These are phyloP conservation scores for Chaetophractus vellerosus DNA, from an alignment of 2,797 vertebrate genomes.

Conservation along the genomic window DNA sequence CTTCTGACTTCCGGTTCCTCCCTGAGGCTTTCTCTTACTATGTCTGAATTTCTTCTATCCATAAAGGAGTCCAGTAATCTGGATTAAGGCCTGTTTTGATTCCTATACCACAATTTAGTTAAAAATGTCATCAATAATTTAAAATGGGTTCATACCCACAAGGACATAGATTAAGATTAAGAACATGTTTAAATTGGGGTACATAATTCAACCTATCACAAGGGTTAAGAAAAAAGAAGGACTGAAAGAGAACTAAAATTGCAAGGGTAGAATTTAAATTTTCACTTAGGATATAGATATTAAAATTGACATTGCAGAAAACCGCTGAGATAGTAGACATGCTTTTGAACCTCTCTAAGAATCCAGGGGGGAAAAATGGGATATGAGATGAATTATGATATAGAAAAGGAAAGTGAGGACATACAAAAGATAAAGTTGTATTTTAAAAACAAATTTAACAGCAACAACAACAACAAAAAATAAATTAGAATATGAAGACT, in stretches of 20 bases:
- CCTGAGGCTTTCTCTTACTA: too few relatives aligned
- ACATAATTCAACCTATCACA: too few relatives aligned
- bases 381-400: neutral
- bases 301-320: neutral
- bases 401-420: neutral
- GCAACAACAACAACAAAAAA: neutral
- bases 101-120: too few relatives aligned
- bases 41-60: too few relatives aligned
- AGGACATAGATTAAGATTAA: too few relatives aligned
- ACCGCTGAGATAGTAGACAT: neutral
- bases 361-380: neutral
- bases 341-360: neutral
- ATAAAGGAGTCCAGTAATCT: too few relatives aligned
- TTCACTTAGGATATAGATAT: too few relatives aligned
- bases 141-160: too few relatives aligned
- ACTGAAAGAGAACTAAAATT: neutral
- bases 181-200: too few relatives aligned
- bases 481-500: neutral
- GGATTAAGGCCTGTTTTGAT: too few relatives aligned
- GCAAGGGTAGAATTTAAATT: neutral
- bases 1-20: too few relatives aligned
- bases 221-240: neutral
- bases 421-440: neutral
- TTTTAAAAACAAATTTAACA: constrained; percentile 8
- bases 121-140: too few relatives aligned